Conservation (phyloP, 2,797 vertebrate species). For the Spheniscus humboldti region DNA sequence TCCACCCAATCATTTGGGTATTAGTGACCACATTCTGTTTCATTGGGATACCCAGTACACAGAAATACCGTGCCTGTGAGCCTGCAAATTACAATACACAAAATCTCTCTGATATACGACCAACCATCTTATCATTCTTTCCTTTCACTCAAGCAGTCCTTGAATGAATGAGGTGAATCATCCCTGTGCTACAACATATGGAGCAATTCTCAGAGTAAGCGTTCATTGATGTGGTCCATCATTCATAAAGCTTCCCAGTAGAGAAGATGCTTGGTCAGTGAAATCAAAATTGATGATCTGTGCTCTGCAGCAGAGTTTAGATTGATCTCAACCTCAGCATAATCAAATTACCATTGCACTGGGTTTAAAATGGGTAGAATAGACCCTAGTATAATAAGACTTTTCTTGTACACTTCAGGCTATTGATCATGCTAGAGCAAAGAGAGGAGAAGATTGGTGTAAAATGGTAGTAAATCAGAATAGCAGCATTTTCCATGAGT, state of each 20-base stretch:
- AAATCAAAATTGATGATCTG: slow-evolving; percentile 60
- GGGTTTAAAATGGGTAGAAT: neutral
- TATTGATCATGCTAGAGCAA: neutral
- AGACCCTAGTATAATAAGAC: neutral
- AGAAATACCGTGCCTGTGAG: neutral
- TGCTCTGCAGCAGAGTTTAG: slow-evolving; percentile 38
- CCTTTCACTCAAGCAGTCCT: neutral
- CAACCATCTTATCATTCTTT: neutral
- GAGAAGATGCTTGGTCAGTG: slow-evolving; percentile 32
- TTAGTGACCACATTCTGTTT: neutral
- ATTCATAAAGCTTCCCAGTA: slow-evolving; percentile 42
- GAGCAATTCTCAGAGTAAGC: slow-evolving; percentile 43
- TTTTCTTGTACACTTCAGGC: neutral
- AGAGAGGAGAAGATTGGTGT: neutral
- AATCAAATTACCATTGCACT: slow-evolving; percentile 41
- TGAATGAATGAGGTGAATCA: slow-evolving; percentile 53
- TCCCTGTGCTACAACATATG: slow-evolving; percentile 37
- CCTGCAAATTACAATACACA: neutral
- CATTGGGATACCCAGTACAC: neutral
- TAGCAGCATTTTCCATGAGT: neutral
- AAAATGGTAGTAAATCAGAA: slow-evolving; percentile 9
- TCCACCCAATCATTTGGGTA: neutral
- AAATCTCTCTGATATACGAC: neutral
- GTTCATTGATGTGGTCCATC: slow-evolving; percentile 54
- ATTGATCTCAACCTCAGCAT: slow-evolving; percentile 31